Percentiles rank a stretch among this genome's conserved stretches.
Evolutionary conservation across 2,113 vertebrate species (phyloP).

Genomic region (Seriola rivoliana): DNA sequence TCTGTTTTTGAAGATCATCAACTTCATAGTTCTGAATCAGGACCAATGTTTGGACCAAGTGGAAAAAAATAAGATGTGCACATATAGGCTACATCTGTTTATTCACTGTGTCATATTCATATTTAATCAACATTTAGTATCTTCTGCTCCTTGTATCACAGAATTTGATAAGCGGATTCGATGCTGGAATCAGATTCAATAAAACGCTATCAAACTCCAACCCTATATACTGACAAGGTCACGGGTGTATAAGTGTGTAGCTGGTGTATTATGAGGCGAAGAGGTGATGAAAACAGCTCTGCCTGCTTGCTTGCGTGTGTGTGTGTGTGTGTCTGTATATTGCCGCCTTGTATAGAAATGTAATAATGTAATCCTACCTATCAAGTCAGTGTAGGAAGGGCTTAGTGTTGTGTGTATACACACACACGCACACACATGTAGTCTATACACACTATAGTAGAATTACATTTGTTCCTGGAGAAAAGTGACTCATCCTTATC

Average conservation of each 20-base stretch:
- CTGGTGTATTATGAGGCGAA: constrained; percentile 26
- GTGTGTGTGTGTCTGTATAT: not conserved
- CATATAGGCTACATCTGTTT: not conserved
- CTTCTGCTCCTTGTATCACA: not conserved
- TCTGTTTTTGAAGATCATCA: not conserved
- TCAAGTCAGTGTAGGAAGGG: constrained; percentile 34
- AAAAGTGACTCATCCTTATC: constrained; percentile 63
- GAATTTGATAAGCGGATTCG: not conserved
- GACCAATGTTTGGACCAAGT: not conserved
- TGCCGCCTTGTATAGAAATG: constrained; percentile 32
- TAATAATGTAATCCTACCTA: constrained; percentile 56
- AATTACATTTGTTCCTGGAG: constrained; percentile 49
- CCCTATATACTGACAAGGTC: constrained; percentile 9
- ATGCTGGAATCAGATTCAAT: not conserved
- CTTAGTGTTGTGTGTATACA: constrained; percentile 6
- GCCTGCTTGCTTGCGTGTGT: not conserved
- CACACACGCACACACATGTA: not conserved
- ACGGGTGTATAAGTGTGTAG: constrained; percentile 23
- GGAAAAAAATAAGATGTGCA: not conserved
- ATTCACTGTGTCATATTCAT: not conserved
- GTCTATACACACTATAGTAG: constrained; percentile 18
- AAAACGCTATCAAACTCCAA: not conserved
- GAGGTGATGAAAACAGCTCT: constrained; percentile 33
- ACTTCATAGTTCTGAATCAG: not conserved
- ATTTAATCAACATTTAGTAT: not conserved